Evolutionary conservation across 1,140 invertebrate species (phyloP).

Genomic region (Globodera ellingtonae): DNA sequence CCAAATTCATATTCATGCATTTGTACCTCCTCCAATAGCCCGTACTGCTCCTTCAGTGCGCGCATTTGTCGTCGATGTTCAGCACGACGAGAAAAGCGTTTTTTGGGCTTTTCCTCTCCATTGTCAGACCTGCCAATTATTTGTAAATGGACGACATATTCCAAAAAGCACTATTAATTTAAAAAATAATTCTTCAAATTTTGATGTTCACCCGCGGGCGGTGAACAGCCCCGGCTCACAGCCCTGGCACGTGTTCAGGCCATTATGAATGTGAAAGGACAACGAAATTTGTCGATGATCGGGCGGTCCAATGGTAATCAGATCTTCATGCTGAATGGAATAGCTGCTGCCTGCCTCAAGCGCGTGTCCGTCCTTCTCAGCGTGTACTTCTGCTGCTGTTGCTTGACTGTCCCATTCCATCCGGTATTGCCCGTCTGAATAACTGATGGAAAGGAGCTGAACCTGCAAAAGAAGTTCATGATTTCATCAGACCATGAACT

Average conservation of each 20-base stretch:
- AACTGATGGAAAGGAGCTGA: not conserved
- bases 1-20: not conserved
- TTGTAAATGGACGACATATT: not conserved
- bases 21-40: slow-evolving; percentile 7
- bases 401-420: not conserved
- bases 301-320: not conserved
- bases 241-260: slow-evolving; percentile 28
- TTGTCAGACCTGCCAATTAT: not conserved
- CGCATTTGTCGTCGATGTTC: slow-evolving; percentile 14
- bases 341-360: not conserved
- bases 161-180: not conserved
- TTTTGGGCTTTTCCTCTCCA: slow-evolving; percentile 1
- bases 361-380: not conserved
- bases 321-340: slow-evolving; percentile 7
- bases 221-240: slow-evolving; percentile 26
- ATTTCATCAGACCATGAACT: too few relatives aligned
- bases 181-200: too few relatives aligned
- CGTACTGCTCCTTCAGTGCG: slow-evolving; percentile 24
- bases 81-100: not conserved
- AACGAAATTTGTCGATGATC: not conserved
- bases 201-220: not conserved
- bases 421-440: not conserved
- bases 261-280: slow-evolving; percentile 21
- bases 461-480: too few relatives aligned
- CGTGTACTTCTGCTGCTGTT: not conserved